Evolutionary conservation across 2,797 vertebrate species (phyloP), one percentile per base, ranked within the genome.

Genomic region (Sciurus vulgaris): DNA sequence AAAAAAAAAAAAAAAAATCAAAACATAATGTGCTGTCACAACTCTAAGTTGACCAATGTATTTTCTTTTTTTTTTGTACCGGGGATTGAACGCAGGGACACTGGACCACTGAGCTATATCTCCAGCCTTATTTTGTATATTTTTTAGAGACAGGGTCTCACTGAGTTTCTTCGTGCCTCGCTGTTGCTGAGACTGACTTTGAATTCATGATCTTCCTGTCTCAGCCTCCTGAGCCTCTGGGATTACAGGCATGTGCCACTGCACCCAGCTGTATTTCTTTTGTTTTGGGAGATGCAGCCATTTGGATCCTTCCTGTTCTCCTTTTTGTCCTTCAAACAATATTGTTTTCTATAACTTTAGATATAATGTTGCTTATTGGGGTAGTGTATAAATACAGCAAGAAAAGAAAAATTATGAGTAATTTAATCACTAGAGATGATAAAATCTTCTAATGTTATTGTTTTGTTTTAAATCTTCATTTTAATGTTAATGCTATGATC

Each of bases 391-490:
- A 41, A 33, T 76, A 69, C n/a, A 15, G 28, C 67, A 73, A 82
- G 14, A 87, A 11, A 59, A 54, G 30, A 79, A 72, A 84, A 95
- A 82, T 28, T 63, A 15, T 28, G 76, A 35, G 49, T 56, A 79
- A 38, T 33, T 3, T 86, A 35, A 30, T 4, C 15, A 12, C 47
- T 63, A 82, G 56, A 87, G 35, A 38, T 38, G 65, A 79, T 63
- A 91, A 30, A 69, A 56, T 41, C 76, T 67, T 82, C 41, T 30
- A 67, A 3, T 67, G 4, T 91, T 91, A 49, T n/a, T 49, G 18
- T 67, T 91, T 82, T 56, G 2, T 65, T 91, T 87, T 86, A 69
- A 95, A 59, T 87, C 14, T 69, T 91, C 74, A 35, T 56, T 74
- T 82, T 74, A 94, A 54, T 86, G 11, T 17, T 38, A 61, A 33